Evolutionary conservation across 2,888 invertebrate genomes (phyloP), one percentile per base, ranked within the genome.

Genomic region (Subacronicta megacephala): DNA sequence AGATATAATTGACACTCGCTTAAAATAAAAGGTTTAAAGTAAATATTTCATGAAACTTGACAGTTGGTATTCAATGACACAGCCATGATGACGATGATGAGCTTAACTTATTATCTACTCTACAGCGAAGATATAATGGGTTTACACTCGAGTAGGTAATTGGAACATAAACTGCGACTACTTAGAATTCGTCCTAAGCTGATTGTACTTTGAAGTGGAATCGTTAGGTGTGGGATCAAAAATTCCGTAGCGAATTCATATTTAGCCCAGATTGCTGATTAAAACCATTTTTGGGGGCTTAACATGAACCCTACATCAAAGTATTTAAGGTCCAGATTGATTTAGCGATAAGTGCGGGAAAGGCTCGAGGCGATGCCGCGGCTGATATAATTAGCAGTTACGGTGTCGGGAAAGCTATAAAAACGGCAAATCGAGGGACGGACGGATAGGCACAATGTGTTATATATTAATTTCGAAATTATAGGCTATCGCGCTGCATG

Each of bases 391-490:
- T 90, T 89, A 89, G 83, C 85, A 84, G 90, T 86, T 88, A 85
- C 82, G 87, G 88, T 90, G 90, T 90, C 87, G 80, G 87, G 79
- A 86, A 88, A 84, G 86, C 85, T 78, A 89, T 88, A 88, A 89
- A 91, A 92, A 92, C 90, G 78, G 88, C 87, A 86, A 90, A 90
- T 88, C 84, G 83, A 90, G 84, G 87, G 87, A 84, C 85, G 82
- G 81, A 81, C 85, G 87, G 90, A 90, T 89, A 90, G 90, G 82
- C 90, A 89, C 91, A 93, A 92, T 92, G 92, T 94, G 93, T 93
- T 92, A 91, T 90, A 92, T 92, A 92, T 94, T 92, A 93, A 93
- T 94, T 89, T 83, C 79, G 70, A 94, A 93, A 94, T 94, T 92
- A 92, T 88, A 92, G 93, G 86, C 85, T 87, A 80, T 80, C 80